Evolutionary conservation across 92 coral and sea anemone species (phyloP).

Genomic region (Zoanthus solanderi): DNA sequence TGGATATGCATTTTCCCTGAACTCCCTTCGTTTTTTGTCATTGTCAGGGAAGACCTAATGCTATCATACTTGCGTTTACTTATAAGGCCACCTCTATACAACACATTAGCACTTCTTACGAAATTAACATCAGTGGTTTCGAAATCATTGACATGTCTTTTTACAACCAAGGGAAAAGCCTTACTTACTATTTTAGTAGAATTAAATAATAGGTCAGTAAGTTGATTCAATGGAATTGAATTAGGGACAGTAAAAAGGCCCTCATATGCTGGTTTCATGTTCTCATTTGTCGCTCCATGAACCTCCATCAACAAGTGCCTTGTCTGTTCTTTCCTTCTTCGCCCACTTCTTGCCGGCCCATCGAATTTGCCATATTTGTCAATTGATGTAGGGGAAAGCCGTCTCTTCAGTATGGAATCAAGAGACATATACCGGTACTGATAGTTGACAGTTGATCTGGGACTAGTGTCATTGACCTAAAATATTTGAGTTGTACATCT

Average conservation of each 20-base stretch:
- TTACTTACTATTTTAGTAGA: too few species aligned
- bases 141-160: too few species aligned
- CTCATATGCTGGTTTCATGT: background rate
- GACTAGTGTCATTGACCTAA: too few species aligned
- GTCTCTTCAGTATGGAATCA: too few species aligned
- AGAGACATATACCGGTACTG: too few species aligned
- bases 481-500: too few species aligned
- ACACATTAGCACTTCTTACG: background rate
- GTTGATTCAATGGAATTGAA: background rate
- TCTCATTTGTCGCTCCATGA: background rate
- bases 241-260: background rate
- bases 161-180: background rate
- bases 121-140: background rate
- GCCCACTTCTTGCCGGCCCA: background rate
- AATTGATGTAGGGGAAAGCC: too few species aligned
- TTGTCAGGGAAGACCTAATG: slow-evolving; percentile 43
- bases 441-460: too few species aligned
- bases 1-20: background rate
- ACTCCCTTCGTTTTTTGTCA: slow-evolving; percentile 12
- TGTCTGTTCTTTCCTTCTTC: background rate
- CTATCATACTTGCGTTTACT: slow-evolving; percentile 52
- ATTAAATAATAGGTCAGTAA: background rate
- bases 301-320: background rate
- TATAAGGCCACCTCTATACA: background rate
- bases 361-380: too few species aligned